Evolutionary conservation across 2,888 invertebrate genomes (phyloP).

Genomic region (Zonitis immaculata): DNA sequence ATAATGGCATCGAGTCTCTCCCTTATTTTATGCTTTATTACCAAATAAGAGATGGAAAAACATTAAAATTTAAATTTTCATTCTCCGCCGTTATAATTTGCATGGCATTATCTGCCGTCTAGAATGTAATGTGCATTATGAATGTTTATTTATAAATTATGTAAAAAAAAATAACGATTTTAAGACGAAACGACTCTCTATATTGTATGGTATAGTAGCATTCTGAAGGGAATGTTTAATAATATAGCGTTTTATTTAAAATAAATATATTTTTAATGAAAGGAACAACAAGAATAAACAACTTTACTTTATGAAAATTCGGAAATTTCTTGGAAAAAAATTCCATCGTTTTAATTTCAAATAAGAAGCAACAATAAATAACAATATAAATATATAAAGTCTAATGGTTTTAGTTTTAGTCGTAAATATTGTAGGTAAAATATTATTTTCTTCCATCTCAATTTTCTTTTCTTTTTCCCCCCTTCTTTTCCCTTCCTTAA

Average conservation of each 20-base stretch:
- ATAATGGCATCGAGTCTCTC: conserved; percentile 23
- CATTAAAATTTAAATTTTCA: conserved; percentile 45
- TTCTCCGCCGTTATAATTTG: conserved; percentile 44
- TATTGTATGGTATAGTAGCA: no score
- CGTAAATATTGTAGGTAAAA: conserved; percentile 39
- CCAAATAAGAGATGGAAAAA: conserved; percentile 38
- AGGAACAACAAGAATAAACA: neutral
- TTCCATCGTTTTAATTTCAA: conserved; percentile 36
- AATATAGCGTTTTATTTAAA: neutral
- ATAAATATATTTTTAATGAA: neutral
- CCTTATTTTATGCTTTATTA: conserved; percentile 29
- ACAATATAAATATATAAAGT: conserved; percentile 46
- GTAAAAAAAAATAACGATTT: conserved; percentile 47
- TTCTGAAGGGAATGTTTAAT: neutral
- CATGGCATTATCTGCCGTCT: conserved; percentile 43
- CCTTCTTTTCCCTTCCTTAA: conserved; percentile 9
- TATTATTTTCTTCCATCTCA: neutral
- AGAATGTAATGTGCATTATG: conserved; percentile 48
- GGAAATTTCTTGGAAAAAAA: neutral
- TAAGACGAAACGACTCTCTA: conserved; percentile 17
- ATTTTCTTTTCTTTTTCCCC: neutral
- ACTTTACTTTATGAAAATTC: neutral
- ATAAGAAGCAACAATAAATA: conserved; percentile 44
- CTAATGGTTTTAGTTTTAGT: conserved; percentile 43
- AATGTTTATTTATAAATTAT: conserved; percentile 51